Base-by-base conservation (phyloP, 2,113 vertebrate species). In the Gavia stellata region DNA sequence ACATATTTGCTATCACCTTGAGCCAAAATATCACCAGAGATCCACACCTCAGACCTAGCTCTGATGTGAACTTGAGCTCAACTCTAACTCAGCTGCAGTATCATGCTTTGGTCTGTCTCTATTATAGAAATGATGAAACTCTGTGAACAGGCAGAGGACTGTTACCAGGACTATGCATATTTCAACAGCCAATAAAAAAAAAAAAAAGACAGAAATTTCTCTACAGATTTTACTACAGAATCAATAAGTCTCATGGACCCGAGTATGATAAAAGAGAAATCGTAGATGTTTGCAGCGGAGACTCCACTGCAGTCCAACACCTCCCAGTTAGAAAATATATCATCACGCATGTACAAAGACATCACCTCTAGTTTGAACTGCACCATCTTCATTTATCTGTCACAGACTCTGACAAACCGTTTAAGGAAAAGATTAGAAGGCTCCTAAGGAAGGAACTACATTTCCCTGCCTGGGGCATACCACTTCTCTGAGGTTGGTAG, bases 351-450 rank as follows among this genome's bases (percentile, higher is more conserved):
- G 34, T 31, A 86, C 74, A 84, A 53, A 14, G 66, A 91, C 83
- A 55, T 77, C 71, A 61, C 74, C 78, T 65, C 93, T 68, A 90
- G 53, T 65, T 94, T 66, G 74, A 94, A 53, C 71, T 62, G 63
- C 44, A 86, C n/a, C 12, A 5, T 83, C 77, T 92, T 75, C 84
- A 88, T 95, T 97, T 95, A 94, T 74, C 90, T 94, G 88, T 94
- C 95, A 97, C 2, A 14, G 56, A 71, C 83, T 94, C 89, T 95
- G 87, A 96, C 89, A 95, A 92, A 83, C 65, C 53, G 15, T 92
- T 98, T 97, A 97, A 97, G 86, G 77, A 74, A 91, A 90, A 96
- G 87, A 96, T 96, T 77, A 92, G 82, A 97, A 59, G 84, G 67
- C 71, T 95, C 84, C 97, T 80, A 90, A 95, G 94, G 86, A 97